phyloP scores from a whole-genome alignment of 2,113 vertebrate genomes.

The Otus sunia region DNA sequence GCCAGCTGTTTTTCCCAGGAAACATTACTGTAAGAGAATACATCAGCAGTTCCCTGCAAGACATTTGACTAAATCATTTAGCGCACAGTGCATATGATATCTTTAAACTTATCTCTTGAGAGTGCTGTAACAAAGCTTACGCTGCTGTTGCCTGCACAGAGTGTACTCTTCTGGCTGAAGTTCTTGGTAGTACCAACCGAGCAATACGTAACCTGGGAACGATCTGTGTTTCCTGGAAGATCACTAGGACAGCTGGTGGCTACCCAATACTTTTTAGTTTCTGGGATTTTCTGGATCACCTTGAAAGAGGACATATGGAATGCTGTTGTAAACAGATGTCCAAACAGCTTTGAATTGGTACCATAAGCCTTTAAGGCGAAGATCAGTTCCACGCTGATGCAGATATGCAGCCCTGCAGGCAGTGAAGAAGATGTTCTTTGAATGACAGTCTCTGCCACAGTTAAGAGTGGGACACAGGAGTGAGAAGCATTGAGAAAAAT shows the following conservation, averaged over 20 bases:
- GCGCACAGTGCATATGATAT: not conserved
- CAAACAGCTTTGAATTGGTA: not conserved
- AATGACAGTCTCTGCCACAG: not conserved
- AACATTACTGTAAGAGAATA: conserved; percentile 30
- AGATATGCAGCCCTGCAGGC: not conserved
- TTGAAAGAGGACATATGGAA: not conserved
- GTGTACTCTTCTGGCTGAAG: not conserved
- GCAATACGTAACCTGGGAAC: not conserved
- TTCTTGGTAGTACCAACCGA: not conserved
- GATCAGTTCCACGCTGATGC: not conserved
- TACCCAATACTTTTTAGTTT: not conserved
- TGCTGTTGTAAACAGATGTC: not conserved
- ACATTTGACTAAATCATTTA: conserved; percentile 8
- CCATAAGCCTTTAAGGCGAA: not conserved
- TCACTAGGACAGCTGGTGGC: not conserved
- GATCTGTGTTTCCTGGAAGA: not conserved
- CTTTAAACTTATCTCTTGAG: conserved; percentile 21
- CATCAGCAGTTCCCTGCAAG: conserved; percentile 30
- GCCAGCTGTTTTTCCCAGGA: conserved; percentile 10
- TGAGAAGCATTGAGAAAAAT: not conserved
- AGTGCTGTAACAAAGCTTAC: not conserved
- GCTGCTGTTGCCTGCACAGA: not conserved
- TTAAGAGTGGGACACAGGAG: not conserved
- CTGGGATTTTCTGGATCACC: not conserved
- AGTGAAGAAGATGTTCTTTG: not conserved